Evolutionary conservation across 2,797 vertebrate species (phyloP), one percentile per base, ranked within the genome.

Genomic region (Acomys russatus): DNA sequence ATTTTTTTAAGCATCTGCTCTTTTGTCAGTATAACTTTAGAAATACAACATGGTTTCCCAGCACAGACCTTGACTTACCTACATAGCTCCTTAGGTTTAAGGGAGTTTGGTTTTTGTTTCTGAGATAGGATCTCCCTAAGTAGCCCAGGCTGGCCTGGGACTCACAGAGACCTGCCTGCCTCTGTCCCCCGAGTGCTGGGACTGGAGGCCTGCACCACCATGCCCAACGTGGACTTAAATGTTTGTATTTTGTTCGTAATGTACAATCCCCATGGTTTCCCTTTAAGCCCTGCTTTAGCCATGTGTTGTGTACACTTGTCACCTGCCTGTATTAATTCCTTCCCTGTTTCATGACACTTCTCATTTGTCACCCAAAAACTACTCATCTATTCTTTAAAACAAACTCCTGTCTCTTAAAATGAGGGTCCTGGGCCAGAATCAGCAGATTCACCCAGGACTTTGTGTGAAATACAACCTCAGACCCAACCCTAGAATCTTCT

Each of bases 381-480:
- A 94, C 14, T n/a, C 71, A 33, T 93, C 63, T 22, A 73, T 74
- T 63, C 85, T 93, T 38, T 59, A 51, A 87, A 33, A 88, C 59
- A 80, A 96, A 92, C 17, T 64, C 33, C 59, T 85, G 9, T 76
- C 14, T 44, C 54, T 89, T 54, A 83, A 59, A 92, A 90, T 92
- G 51, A 74, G 63, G 51, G 25, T 61, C 8, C 85, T 93, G 49
- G 33, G 63, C 61, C 25, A 80, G 10, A 59, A 73, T 49, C 11
- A 91, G 74, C 63, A 93, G 35, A 51, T 80, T 38, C 63, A 85
- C 64, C 70, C 59, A 22, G 25, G 33, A 89, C 89, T 66, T 82
- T 93, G 61, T 71, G 80, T 54, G 68, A 91, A 96, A 71, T 93
- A 63, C 18, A 95, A 61, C 63, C 90, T 83, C 30, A 44, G 63